phyloP scores from a whole-genome alignment of 1,140 invertebrate genomes.

The Dufourea novaeangliae region DNA sequence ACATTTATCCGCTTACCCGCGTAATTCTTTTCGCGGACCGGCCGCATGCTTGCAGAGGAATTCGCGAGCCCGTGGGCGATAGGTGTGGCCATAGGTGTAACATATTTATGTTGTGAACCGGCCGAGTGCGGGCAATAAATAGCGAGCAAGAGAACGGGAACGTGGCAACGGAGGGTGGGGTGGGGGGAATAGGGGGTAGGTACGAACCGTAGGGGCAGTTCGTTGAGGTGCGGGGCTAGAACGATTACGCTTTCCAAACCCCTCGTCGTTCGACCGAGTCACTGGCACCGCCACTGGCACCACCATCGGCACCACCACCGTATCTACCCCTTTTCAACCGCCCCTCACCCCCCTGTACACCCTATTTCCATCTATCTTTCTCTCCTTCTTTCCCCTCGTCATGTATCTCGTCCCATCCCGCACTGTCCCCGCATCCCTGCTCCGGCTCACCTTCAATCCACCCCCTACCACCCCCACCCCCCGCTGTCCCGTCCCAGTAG shows the following conservation, averaged over 20 bases:
- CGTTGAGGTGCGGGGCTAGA: slow-evolving; percentile 61
- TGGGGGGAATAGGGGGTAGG: slow-evolving; percentile 29
- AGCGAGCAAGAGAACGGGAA: slow-evolving; percentile 59
- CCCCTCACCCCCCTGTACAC: not conserved
- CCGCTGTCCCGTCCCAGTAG: slow-evolving; percentile 38
- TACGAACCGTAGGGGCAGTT: slow-evolving; percentile 53
- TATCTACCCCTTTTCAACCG: slow-evolving; percentile 49
- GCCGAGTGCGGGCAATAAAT: slow-evolving; percentile 80
- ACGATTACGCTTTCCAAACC: slow-evolving; percentile 72
- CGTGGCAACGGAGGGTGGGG: slow-evolving; percentile 2
- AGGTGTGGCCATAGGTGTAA: slow-evolving; percentile 75
- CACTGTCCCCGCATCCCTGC: not conserved
- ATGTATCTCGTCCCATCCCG: slow-evolving; percentile 23
- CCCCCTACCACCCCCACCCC: not conserved
- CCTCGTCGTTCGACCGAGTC: slow-evolving; percentile 61
- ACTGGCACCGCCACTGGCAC: slow-evolving; percentile 58
- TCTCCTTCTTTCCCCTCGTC: slow-evolving; percentile 32
- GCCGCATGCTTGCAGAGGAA: slow-evolving; percentile 60
- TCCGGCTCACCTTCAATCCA: not conserved
- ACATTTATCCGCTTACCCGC: slow-evolving; percentile 32
- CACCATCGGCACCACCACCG: slow-evolving; percentile 51
- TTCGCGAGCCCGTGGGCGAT: slow-evolving; percentile 59
- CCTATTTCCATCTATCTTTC: slow-evolving; percentile 47
- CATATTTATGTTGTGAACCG: slow-evolving; percentile 81
- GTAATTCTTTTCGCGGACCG: slow-evolving; percentile 59